Percentiles rank a stretch among this genome's conserved stretches.
phyloP scores from a whole-genome alignment of 53 echinoderm and acorn worm species.

The Pentamera pediparva region DNA sequence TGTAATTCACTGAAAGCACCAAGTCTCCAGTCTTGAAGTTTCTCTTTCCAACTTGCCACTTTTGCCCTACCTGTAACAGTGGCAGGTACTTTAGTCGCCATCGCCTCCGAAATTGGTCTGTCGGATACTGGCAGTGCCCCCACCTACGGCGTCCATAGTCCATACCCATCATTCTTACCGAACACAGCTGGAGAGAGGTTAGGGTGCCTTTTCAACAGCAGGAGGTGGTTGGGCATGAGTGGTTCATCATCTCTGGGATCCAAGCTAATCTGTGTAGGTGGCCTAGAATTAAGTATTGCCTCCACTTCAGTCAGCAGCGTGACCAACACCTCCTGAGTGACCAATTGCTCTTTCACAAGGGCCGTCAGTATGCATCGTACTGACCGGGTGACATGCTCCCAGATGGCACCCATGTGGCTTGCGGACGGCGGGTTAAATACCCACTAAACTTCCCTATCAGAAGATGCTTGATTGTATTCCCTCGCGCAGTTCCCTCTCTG shows the following conservation, averaged over 20 bases:
- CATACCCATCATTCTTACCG: conserved; percentile 20
- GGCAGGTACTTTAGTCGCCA: conserved; percentile 65
- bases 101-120: conserved; percentile 43
- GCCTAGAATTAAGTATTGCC: conserved; percentile 50
- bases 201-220: conserved; percentile 32
- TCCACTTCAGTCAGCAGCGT: conserved; percentile 58
- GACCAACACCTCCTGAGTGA: conserved; percentile 29
- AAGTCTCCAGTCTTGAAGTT: conserved; percentile 33
- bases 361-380: conserved; percentile 23
- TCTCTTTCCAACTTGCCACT: conserved; percentile 34
- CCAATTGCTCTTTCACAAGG: conserved; percentile 31
- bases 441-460: conserved; percentile 34
- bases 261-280: conserved; percentile 44
- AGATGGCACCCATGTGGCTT: conserved; percentile 52
- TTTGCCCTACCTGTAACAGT: conserved; percentile 38
- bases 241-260: conserved; percentile 46
- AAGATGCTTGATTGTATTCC: background rate
- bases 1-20: conserved; percentile 34
- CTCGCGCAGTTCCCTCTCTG: conserved; percentile 33
- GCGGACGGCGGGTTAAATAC: conserved; percentile 50
- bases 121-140: conserved; percentile 50
- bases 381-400: conserved; percentile 53
- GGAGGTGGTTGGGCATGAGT: conserved; percentile 53
- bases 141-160: conserved; percentile 32
- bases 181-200: conserved; percentile 29